These are phyloP conservation scores for Cacoxenus indagator DNA, from an alignment of 2,888 invertebrate species.

Conservation along the genomic window DNA sequence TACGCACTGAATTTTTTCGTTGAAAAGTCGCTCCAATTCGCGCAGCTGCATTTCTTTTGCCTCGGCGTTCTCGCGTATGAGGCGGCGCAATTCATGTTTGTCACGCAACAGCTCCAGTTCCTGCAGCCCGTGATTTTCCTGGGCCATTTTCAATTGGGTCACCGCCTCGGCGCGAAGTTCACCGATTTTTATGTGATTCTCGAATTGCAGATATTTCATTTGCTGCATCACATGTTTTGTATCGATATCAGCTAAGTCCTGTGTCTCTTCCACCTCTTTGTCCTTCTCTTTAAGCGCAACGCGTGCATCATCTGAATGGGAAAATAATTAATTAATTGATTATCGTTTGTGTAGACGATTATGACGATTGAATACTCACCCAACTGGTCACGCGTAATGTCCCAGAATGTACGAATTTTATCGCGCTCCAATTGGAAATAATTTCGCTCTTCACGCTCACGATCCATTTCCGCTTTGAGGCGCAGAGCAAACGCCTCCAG, in stretches of 20 bases:
- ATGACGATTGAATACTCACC: conserved; percentile 76
- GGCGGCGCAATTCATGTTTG: conserved; percentile 72
- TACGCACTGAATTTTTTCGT: conserved; percentile 64
- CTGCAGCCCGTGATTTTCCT: conserved; percentile 84
- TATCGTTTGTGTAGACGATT: neutral
- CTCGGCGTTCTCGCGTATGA: conserved; percentile 73
- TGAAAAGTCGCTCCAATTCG: conserved; percentile 65
- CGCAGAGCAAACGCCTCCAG: conserved; percentile 88
- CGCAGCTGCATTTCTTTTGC: conserved; percentile 67
- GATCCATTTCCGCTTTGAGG: conserved; percentile 91
- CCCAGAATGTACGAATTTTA: conserved; percentile 95
- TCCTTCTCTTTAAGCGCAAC: conserved; percentile 78
- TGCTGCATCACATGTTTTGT: conserved; percentile 92
- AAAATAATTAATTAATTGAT: neutral
- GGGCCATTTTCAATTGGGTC: conserved; percentile 84
- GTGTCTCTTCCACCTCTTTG: conserved; percentile 88
- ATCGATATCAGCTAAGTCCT: conserved; percentile 89
- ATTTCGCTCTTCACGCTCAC: conserved; percentile 94
- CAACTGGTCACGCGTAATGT: conserved; percentile 90
- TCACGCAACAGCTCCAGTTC: conserved; percentile 80
- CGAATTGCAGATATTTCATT: conserved; percentile 92
- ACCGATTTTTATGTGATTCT: conserved; percentile 87
- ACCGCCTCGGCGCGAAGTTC: conserved; percentile 88
- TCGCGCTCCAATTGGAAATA: conserved; percentile 96
- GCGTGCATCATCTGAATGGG: conserved; percentile 69